A percentile compares a stretch with the other conserved stretches of the same genome.
phyloP scores from a whole-genome alignment of 2,888 invertebrate species.

The Heliconius hortense region DNA sequence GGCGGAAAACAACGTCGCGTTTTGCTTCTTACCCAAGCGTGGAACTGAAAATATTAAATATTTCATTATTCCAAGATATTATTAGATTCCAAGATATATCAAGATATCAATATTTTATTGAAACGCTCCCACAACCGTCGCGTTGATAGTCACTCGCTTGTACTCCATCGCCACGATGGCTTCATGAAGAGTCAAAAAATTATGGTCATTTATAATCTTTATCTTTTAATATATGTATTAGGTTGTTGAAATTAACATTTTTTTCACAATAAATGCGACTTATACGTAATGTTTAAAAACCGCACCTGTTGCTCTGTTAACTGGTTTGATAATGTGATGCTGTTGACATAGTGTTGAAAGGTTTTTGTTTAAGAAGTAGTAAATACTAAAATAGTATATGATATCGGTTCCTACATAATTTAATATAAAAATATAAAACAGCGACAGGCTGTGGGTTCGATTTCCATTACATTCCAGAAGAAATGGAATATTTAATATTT shows the following conservation, averaged over 20 bases:
- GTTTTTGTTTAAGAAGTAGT: not conserved
- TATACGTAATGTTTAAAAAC: not conserved
- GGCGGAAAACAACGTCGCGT: too few relatives aligned
- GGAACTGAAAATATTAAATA: too few relatives aligned
- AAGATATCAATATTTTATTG: too few relatives aligned
- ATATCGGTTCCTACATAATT: not conserved
- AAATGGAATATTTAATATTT: too few relatives aligned
- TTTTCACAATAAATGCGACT: not conserved
- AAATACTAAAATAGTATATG: not conserved
- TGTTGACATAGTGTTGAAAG: constrained; percentile 7
- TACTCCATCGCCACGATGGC: too few relatives aligned
- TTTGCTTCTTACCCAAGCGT: too few relatives aligned
- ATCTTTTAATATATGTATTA: not conserved
- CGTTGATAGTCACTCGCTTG: too few relatives aligned
- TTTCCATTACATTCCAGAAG: too few relatives aligned
- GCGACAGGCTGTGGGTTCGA: too few relatives aligned
- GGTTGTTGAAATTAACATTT: not conserved
- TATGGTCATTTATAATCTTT: not conserved
- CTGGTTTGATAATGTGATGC: constrained; percentile 1
- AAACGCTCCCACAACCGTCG: too few relatives aligned
- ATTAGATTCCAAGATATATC: too few relatives aligned
- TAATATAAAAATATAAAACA: not conserved
- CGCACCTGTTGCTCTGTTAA: constrained; percentile 10
- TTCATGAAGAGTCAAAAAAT: not conserved
- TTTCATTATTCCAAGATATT: too few relatives aligned